Evolutionary conservation across 92 coral and sea anemone species (phyloP).

Genomic region (Zoanthus solanderi): DNA sequence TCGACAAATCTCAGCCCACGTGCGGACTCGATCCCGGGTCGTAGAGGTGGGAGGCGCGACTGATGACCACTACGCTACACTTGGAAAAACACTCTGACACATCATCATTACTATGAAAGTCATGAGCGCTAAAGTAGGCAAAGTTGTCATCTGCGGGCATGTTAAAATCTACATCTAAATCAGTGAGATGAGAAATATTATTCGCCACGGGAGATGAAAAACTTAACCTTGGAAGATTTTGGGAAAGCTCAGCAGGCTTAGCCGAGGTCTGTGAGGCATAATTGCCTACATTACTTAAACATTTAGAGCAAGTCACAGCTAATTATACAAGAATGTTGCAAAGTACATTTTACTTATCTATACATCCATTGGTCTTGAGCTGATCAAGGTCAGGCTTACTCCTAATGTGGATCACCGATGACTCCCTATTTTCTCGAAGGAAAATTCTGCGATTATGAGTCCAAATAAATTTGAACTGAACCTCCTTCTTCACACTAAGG

Average conservation of each 20-base stretch:
- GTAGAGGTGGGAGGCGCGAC: no score
- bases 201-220: background rate
- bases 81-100: background rate
- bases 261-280: conserved; percentile 21
- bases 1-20: no score
- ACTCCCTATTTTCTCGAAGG: conserved; percentile 31
- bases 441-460: background rate
- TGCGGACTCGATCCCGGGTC: no score
- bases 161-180: background rate
- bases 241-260: background rate
- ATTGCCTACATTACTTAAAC: conserved; percentile 31
- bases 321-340: conserved; percentile 32
- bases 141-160: background rate
- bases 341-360: conserved; percentile 33
- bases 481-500: background rate
- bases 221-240: background rate
- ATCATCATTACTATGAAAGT: background rate
- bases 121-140: background rate
- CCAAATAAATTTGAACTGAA: conserved; percentile 6
- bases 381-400: conserved; percentile 27
- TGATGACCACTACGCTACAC: no score
- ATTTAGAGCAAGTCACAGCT: conserved; percentile 27
- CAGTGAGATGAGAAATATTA: conserved; percentile 1
- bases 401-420: conserved; percentile 25
- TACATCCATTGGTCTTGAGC: conserved; percentile 30